Conservation (phyloP, 2,888 invertebrate genomes). For the Drosophila greeni region DNA sequence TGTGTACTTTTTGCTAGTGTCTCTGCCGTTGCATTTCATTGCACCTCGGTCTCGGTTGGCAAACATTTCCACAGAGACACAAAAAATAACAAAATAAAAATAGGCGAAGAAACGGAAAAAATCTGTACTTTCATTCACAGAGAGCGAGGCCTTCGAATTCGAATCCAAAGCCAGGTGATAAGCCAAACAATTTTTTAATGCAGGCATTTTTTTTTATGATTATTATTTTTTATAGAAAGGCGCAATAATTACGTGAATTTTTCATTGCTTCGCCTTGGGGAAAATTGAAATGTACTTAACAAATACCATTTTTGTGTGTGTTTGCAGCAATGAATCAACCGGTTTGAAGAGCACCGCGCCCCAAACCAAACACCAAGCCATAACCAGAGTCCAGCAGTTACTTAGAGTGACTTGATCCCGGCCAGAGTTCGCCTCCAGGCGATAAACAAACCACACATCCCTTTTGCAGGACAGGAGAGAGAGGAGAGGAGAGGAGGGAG, state of each 20-base stretch:
- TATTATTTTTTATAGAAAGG: constrained; percentile 30
- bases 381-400: constrained; percentile 6
- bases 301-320: constrained; percentile 22
- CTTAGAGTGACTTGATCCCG: neutral
- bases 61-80: constrained; percentile 31
- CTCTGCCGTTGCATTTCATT: constrained; percentile 53
- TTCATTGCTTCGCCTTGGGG: constrained; percentile 35
- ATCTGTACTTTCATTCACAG: constrained; percentile 63
- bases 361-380: constrained; percentile 4
- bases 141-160: constrained; percentile 50
- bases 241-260: constrained; percentile 55
- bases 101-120: constrained; percentile 22
- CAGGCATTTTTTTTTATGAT: constrained; percentile 45
- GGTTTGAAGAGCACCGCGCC: constrained; percentile 40
- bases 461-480: neutral
- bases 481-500: constrained; percentile 2
- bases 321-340: constrained; percentile 60
- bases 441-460: neutral
- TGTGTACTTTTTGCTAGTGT: constrained; percentile 9
- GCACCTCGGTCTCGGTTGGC: constrained; percentile 36
- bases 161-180: constrained; percentile 20
- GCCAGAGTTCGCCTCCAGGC: constrained; percentile 10
- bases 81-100: constrained; percentile 6
- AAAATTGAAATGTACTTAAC: constrained; percentile 38
- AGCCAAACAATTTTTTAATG: constrained; percentile 50